phyloP scores from a whole-genome alignment of 2,797 vertebrate species.

The Rhynchotus rufescens region DNA sequence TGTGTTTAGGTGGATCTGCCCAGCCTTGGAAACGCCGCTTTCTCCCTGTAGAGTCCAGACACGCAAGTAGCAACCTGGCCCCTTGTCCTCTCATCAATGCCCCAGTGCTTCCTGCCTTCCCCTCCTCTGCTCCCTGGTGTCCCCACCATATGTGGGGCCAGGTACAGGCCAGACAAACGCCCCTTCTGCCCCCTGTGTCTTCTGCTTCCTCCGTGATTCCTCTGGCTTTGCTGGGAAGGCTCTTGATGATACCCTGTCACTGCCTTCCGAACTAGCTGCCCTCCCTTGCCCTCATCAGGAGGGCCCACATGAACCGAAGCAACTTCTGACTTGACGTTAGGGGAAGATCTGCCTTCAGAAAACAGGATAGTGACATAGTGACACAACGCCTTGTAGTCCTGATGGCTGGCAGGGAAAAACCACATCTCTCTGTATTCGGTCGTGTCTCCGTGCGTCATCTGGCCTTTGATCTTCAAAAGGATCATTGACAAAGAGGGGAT shows the following conservation, averaged over 20 bases:
- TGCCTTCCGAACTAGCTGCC: not conserved
- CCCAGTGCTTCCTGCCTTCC: not conserved
- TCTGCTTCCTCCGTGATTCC: not conserved
- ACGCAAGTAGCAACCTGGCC: not conserved
- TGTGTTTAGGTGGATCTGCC: not conserved
- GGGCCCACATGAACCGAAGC: not conserved
- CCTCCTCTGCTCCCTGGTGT: not conserved
- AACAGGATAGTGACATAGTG: not conserved
- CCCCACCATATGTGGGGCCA: not conserved
- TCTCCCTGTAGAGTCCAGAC: not conserved
- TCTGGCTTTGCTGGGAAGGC: not conserved
- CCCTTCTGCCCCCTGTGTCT: not conserved
- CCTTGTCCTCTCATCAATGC: not conserved
- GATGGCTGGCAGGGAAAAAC: not conserved
- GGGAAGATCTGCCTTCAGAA: not conserved
- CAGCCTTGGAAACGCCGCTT: accelerated
- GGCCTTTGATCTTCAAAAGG: not conserved
- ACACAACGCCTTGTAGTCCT: accelerated
- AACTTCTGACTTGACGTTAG: not conserved
- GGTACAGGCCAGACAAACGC: not conserved
- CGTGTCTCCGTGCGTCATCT: not conserved
- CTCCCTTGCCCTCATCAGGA: not conserved
- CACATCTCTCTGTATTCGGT: accelerated
- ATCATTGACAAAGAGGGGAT: not conserved
- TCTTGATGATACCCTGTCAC: not conserved